Conservation (phyloP, 2,113 vertebrate species). For the Sigmodon hispidus region DNA sequence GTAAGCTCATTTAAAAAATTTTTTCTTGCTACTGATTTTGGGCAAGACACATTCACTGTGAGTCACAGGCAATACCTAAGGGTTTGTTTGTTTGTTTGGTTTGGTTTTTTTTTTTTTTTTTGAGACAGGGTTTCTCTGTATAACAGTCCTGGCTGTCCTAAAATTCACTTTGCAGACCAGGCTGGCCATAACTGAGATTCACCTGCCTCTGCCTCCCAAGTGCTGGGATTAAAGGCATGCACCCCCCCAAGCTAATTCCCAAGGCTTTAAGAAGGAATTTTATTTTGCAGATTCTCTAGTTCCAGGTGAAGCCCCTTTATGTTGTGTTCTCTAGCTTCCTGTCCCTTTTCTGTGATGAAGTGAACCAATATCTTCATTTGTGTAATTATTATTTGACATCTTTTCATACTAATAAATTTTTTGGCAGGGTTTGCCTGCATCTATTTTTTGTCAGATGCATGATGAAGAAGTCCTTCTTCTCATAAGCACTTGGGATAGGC, state of each 20-base stretch:
- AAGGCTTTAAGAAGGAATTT: constrained; percentile 39
- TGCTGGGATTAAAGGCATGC: no score
- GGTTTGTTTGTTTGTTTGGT: no score
- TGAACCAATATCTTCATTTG: constrained; percentile 21
- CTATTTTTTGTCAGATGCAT: constrained; percentile 1
- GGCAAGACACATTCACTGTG: not conserved
- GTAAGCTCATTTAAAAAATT: not conserved
- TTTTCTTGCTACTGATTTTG: constrained; percentile 50
- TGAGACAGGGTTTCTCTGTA: no score
- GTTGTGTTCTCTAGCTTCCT: constrained; percentile 29
- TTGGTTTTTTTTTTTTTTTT: no score
- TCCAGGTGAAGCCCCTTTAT: not conserved
- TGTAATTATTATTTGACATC: constrained; percentile 47
- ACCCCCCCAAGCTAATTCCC: no score
- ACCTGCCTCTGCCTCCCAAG: no score
- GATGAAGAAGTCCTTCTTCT: not conserved
- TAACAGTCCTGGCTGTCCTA: no score
- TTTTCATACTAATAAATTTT: constrained; percentile 23
- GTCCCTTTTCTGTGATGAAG: constrained; percentile 16
- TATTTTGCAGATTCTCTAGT: constrained; percentile 37
- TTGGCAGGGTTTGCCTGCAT: not conserved
- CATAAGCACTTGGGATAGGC: not conserved
- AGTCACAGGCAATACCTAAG: not conserved
- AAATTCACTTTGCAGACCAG: no score
- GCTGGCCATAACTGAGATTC: no score